Evolutionary conservation across 2,113 vertebrate genomes (phyloP), one percentile per base, ranked within the genome.

Genomic region (Ivindomyrus marchei): DNA sequence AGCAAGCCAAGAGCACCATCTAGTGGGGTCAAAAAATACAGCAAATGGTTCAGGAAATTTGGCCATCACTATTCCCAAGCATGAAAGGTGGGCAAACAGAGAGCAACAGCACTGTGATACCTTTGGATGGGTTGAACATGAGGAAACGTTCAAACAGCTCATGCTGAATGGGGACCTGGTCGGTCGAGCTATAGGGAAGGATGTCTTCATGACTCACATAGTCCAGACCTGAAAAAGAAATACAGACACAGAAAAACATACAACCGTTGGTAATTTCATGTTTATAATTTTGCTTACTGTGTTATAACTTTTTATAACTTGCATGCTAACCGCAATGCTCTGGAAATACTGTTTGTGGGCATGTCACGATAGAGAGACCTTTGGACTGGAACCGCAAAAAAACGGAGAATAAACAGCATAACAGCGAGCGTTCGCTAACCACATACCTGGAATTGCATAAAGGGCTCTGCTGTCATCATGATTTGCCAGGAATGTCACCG

Each of bases 201-300:
- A 99, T 98, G 94, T 99, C 98, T 93, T 99, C 98, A 83, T 99
- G 98, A 94, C 98, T 99, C 92, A 99, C 98, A 6, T 99, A 99
- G 94, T 99, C 98, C 94, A 99, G 94, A 92, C 98, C 98, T 99
- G 92, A 42, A 90, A 46, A 49, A 5, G 27, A 42, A 24, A 45
- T 10, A 52, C 10, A 58, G 9, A 62, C 39, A 85, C 47, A 56
- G 7, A 83, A 47, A 27, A 70, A 70, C 27, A 24, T 47, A n/a
- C 8, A 27, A 21, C 87, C 21, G 62, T 8, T 8, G 19, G 21
- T 39, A 19, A 84, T 42, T n/a, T 47, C 77, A 17, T 24, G 9
- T 24, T 45, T 11, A 47, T 31, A 77, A 77, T 77, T 77, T 74
- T 13, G 10, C 27, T n/a, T 66, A 11, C 10, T 9, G 83, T 17